Evolutionary conservation across 2,113 vertebrate genomes (phyloP).

Genomic region (Cinclus mexicanus): DNA sequence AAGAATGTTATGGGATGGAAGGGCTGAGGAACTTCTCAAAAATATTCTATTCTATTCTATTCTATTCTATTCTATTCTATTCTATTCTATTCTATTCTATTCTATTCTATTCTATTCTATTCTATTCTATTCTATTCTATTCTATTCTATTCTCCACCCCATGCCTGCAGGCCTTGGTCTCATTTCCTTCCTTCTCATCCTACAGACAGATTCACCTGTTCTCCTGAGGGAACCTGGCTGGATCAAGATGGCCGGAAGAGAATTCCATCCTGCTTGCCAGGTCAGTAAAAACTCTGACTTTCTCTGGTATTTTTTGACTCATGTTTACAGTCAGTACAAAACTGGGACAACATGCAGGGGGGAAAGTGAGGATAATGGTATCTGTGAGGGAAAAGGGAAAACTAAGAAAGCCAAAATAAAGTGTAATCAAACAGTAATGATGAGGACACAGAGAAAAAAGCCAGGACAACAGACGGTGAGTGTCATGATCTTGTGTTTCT

Average conservation of each 20-base stretch:
- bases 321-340: neutral
- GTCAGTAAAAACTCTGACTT: conserved; percentile 44
- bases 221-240: conserved; percentile 73
- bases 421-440: neutral
- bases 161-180: neutral
- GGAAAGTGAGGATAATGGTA: neutral
- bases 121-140: neutral
- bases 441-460: neutral
- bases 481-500: neutral
- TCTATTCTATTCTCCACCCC: neutral
- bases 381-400: neutral
- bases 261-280: conserved; percentile 76
- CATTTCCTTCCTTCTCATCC: neutral
- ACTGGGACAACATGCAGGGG: neutral
- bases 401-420: neutral
- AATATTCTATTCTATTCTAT: neutral
- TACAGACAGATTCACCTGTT: conserved; percentile 73
- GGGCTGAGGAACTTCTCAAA: neutral
- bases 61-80: neutral
- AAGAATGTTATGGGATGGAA: neutral
- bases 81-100: neutral
- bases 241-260: conserved; percentile 38
- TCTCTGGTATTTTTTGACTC: neutral
- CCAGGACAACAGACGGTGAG: neutral
- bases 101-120: neutral